Evolutionary conservation across 2,888 invertebrate genomes (phyloP).

Genomic region (Antitype chi): DNA sequence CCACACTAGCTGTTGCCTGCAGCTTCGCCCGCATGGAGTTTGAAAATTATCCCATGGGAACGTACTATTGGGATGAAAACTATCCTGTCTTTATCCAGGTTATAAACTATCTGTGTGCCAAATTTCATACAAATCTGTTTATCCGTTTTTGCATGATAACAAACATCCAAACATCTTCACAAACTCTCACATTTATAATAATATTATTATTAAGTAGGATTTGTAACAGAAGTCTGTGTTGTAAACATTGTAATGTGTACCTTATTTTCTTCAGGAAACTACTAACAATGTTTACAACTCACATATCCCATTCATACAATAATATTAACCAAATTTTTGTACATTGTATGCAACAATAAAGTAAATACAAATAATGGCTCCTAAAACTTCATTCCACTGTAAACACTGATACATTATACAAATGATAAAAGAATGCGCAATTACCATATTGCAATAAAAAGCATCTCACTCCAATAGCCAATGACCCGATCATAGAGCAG

Average conservation of each 20-base stretch:
- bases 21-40: no score
- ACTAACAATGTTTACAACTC: not conserved
- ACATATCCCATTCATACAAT: not conserved
- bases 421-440: conserved; percentile 11
- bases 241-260: not conserved
- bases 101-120: no score
- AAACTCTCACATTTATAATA: no score
- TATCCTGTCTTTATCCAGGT: no score
- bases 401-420: not conserved
- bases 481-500: conserved; percentile 29
- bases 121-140: no score
- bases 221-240: conserved; percentile 2
- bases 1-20: no score
- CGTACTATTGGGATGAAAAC: no score
- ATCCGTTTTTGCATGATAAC: no score
- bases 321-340: not conserved
- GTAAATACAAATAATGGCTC: not conserved
- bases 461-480: conserved; percentile 30
- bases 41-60: no score
- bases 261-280: conserved; percentile 9
- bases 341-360: not conserved
- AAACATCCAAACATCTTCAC: no score
- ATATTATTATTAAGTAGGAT: no score
- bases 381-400: not conserved
- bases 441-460: conserved; percentile 38